These are phyloP conservation scores for Disparrhopalites patrizii DNA, from an alignment of 2,888 invertebrate genomes.

Conservation along the genomic window DNA sequence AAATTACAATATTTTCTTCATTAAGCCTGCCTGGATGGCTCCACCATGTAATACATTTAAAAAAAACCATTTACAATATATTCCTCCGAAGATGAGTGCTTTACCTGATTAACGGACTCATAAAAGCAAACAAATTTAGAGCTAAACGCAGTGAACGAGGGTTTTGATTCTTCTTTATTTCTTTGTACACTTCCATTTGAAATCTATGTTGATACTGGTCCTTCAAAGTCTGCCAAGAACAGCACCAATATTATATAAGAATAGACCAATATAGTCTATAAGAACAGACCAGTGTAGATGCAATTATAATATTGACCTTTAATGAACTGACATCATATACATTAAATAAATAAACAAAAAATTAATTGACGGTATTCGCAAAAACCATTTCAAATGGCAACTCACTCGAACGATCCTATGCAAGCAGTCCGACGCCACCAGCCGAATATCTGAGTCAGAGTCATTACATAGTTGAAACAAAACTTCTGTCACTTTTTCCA, in stretches of 20 bases:
- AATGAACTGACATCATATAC: no score
- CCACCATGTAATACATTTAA: no score
- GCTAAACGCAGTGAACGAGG: conserved; percentile 70
- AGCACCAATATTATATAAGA: no score
- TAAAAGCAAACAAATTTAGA: conserved; percentile 51
- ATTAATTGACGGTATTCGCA: no score
- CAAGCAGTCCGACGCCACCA: conserved; percentile 76
- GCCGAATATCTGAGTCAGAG: conserved; percentile 69
- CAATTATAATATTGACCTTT: no score
- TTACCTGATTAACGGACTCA: conserved; percentile 43
- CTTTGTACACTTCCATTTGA: conserved; percentile 74
- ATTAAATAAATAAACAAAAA: no score
- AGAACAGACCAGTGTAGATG: no score
- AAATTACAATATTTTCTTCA: no score
- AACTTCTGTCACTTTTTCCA: conserved; percentile 67
- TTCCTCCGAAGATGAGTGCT: no score
- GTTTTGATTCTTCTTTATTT: conserved; percentile 72
- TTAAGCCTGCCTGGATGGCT: no score
- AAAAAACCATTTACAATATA: no score
- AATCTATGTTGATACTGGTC: conserved; percentile 68
- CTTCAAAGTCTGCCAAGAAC: conserved; percentile 58
- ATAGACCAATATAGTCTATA: no score
- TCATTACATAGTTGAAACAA: conserved; percentile 71
- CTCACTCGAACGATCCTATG: conserved; percentile 69
- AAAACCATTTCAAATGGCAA: conserved; percentile 9